Conservation (phyloP, 1,140 invertebrate species). For the Caenorhabditis inopinata region DNA sequence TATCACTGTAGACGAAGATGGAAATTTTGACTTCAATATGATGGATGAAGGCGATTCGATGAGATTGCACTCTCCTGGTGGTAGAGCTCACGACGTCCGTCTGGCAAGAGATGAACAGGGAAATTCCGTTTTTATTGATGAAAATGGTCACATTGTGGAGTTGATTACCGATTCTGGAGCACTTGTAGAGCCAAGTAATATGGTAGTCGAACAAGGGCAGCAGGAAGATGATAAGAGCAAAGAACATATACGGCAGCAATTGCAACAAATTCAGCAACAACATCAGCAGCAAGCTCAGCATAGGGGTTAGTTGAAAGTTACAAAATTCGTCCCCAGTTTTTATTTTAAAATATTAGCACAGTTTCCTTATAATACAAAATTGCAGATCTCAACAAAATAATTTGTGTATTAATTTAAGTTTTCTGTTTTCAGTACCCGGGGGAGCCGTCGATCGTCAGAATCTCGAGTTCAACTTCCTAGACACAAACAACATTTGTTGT, state of each 20-base stretch:
- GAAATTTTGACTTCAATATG: neutral
- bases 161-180: neutral
- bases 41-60: neutral
- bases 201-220: neutral
- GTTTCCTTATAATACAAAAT: no score
- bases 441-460: constrained; percentile 38
- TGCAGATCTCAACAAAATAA: no score
- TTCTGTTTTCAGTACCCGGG: no score
- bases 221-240: neutral
- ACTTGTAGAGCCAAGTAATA: neutral
- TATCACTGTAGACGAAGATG: neutral
- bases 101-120: neutral
- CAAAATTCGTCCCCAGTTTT: no score
- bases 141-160: neutral
- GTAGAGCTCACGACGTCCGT: neutral
- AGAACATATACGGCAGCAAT: neutral
- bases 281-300: no score
- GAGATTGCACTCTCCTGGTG: neutral
- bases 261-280: neutral
- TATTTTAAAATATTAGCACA: no score
- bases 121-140: neutral
- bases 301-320: no score
- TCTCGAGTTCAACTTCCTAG: constrained; percentile 57
- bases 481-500: constrained; percentile 52
- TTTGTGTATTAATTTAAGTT: no score